Evolutionary conservation across 1,140 invertebrate genomes (phyloP), one percentile per base, ranked within the genome.

Genomic region (Diploscapter pachys): DNA sequence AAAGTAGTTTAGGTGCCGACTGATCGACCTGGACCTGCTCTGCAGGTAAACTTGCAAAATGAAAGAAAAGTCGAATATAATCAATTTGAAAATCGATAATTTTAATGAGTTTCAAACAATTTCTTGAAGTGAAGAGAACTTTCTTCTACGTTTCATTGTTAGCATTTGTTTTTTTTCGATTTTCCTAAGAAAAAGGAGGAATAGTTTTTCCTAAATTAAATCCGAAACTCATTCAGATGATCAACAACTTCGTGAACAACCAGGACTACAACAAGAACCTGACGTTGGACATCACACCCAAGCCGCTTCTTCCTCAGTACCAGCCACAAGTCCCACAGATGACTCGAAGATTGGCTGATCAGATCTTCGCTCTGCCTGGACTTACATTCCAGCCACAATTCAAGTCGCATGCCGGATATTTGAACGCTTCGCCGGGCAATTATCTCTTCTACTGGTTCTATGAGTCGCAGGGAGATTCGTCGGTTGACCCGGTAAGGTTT

Each of bases 11-110:
- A 31, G 87, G 89, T 89, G 3, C 89, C 89, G 2, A 83, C 85
- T 75, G 88, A 89, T 79, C 86, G 86, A 75, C 87, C 88, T 62
- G 80, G 79, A n/a, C 85, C 83, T 72, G 86, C 87, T n/a, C 82
- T 88, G 31, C 31, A 31, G 31, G 31, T 31, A 31, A 31, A 31
- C 31, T 31, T 31, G 31, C 31, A 31, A 31, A 31, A 31, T 31
- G 31, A 31, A 31, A 31, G 31, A 31, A 31, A 31, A 31, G 31
- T 31, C 31, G 31, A 31, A 31, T 31, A 31, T 31, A 31, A 31
- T 31, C 31, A 31, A 31, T 31, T 31, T 31, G 31, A 31, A 31
- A 31, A 31, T 31, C 31, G 31, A 31, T 31, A 31, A 31, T 31
- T 31, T 31, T 31, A 31, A 31, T 31, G 31, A 31, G 31, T 31